Conservation (phyloP, 2,797 vertebrate genomes). For the Cirrhinus mrigala region DNA sequence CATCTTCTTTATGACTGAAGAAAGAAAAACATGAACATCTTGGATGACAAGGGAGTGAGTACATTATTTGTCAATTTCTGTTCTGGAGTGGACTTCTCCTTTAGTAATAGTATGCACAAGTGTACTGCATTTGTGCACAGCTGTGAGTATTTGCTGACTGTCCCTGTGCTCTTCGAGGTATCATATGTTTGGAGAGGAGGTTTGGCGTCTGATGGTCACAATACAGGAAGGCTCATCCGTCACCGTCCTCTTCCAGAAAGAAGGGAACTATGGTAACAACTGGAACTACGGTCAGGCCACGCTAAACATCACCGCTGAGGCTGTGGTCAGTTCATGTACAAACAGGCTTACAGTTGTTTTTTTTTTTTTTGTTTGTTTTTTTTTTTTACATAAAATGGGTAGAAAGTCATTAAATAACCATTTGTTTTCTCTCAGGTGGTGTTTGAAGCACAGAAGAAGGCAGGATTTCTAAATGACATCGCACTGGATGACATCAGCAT, state of each 20-base stretch:
- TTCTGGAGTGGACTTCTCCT: too few relatives aligned
- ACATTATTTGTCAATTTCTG: too few relatives aligned
- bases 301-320: constrained; percentile 77
- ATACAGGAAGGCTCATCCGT: constrained; percentile 49
- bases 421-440: constrained; percentile 76
- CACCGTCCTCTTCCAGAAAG: constrained; percentile 80
- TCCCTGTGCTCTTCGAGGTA: constrained; percentile 80
- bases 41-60: too few relatives aligned
- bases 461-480: constrained; percentile 76
- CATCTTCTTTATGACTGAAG: too few relatives aligned
- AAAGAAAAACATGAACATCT: too few relatives aligned
- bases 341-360: neutral
- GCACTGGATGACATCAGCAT: constrained; percentile 90
- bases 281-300: constrained; percentile 92
- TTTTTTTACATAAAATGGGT: neutral
- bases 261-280: constrained; percentile 88
- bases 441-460: constrained; percentile 84
- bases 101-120: neutral
- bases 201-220: constrained; percentile 79
- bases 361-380: too few relatives aligned
- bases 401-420: neutral
- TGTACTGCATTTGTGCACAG: neutral
- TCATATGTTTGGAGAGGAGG: constrained; percentile 86
- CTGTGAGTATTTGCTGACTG: neutral
- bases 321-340: constrained; percentile 74